Evolutionary conservation across 2,797 vertebrate genomes (phyloP).

Genomic region (Dallia pectoralis): DNA sequence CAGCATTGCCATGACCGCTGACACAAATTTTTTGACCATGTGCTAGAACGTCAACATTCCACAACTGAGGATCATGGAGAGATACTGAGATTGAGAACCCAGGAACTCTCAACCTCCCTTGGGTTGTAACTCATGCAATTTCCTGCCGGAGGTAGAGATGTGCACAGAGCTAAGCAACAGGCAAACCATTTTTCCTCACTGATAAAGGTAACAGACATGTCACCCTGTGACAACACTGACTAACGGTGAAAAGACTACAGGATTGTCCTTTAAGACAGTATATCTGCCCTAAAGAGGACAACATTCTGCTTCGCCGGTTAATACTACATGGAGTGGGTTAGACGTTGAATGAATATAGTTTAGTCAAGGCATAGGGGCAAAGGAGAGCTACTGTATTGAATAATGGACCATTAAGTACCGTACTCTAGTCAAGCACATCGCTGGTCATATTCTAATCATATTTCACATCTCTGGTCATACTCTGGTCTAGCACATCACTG

Average conservation of each 20-base stretch:
- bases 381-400: background rate
- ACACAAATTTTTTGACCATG: background rate
- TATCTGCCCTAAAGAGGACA: background rate
- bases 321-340: background rate
- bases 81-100: background rate
- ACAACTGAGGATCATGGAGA: background rate
- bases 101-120: conserved; percentile 3
- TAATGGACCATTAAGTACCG: too few relatives aligned
- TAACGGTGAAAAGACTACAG: background rate
- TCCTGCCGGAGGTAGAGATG: background rate
- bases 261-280: background rate
- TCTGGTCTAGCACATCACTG: too few relatives aligned
- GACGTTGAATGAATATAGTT: background rate
- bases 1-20: too few relatives aligned
- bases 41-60: background rate
- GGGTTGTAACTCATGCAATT: conserved; percentile 7
- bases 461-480: too few relatives aligned
- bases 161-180: background rate
- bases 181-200: background rate
- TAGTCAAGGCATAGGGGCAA: background rate
- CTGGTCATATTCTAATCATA: too few relatives aligned
- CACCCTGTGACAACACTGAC: background rate
- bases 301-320: background rate
- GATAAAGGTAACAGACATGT: background rate
- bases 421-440: too few relatives aligned